Base-by-base conservation (phyloP, 2,797 vertebrate genomes). In the Sus cebifrons region DNA sequence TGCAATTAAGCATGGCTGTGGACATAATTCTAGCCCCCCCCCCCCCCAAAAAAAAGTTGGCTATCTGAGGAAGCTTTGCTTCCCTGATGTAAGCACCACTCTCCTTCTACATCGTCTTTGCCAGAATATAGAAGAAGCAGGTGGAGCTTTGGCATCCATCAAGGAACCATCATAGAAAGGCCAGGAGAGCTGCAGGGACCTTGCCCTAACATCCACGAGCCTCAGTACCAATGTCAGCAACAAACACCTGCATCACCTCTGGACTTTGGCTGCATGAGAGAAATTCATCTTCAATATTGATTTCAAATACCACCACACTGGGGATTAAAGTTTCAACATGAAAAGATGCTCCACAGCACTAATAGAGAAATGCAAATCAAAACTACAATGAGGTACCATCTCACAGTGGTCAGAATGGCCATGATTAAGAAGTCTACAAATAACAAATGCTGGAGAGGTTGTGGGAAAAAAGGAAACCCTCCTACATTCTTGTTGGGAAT, bases 21-120 rank as follows among this genome's bases (percentile, higher is more conserved):
- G 20, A 86, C 7, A 23, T 86, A 91, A 95, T 92, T 91, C 58
- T 71, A 83, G 58, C 25, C 49, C 32, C 32, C 32, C 32, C 32
- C n/a, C n/a, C n/a, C n/a, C n/a, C n/a, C n/a, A 49, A 49, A 49
- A 49, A 49, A 49, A 49, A 78, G 36, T 86, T 20, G 65, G 21
- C 54, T 0, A 75, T 58, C 29, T 44, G 32, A 40, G 10, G 81
- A 87, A 78, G 14, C 18, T 64, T 93, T 96, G 60, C 23, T 70
- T 88, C 60, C 16, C 6, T 70, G 18, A 54, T 68, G 83, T 65
- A 91, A 95, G 23, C n/a, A 83, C 13, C 21, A 64, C 36, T 64
- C 0, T 0, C 18, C 56, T 82, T 79, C 36, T 77, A 6, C 23
- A 58, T 88, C 14, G 86, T 49, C 81, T 29, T 73, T 91, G 13